These are phyloP conservation scores for Ambastaia sidthimunki DNA, from an alignment of 2,797 vertebrate species.

Conservation along the genomic window DNA sequence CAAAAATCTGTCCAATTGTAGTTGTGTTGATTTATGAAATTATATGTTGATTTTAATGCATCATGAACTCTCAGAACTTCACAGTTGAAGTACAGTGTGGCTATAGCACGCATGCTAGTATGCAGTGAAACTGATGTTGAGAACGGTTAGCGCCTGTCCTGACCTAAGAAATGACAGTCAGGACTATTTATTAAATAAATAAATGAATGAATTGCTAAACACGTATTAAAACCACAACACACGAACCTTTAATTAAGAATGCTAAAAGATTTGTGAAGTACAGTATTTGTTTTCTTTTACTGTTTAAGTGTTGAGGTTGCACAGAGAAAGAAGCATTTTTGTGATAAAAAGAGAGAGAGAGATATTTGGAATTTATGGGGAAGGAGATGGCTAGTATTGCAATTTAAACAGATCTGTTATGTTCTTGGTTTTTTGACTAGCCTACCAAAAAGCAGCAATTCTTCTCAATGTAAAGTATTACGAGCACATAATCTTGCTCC, in stretches of 20 bases:
- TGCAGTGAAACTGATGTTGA: neutral
- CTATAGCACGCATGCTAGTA: slow-evolving; percentile 8
- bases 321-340: slow-evolving; percentile 1
- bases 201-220: slow-evolving; percentile 35
- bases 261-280: slow-evolving; percentile 24
- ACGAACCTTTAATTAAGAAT: slow-evolving; percentile 9
- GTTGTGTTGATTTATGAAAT: slow-evolving; percentile 27
- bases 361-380: neutral
- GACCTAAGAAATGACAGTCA: slow-evolving; percentile 42
- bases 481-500: neutral
- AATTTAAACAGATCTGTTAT: neutral
- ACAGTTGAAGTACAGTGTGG: neutral
- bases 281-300: slow-evolving; percentile 3
- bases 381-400: neutral
- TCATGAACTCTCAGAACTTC: slow-evolving; percentile 16
- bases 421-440: neutral
- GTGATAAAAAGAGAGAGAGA: slow-evolving; percentile 18
- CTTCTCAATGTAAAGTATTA: neutral
- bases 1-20: slow-evolving; percentile 1
- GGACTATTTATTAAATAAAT: slow-evolving; percentile 44
- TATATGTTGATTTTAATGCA: slow-evolving; percentile 39
- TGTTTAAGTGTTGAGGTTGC: neutral
- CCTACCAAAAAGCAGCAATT: neutral
- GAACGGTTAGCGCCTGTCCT: slow-evolving; percentile 12
- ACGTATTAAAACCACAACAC: slow-evolving; percentile 23